A percentile compares a stretch with the other conserved stretches of the same genome.
Conservation (phyloP, 2,888 invertebrate species). For the Drosophila anomalata region DNA sequence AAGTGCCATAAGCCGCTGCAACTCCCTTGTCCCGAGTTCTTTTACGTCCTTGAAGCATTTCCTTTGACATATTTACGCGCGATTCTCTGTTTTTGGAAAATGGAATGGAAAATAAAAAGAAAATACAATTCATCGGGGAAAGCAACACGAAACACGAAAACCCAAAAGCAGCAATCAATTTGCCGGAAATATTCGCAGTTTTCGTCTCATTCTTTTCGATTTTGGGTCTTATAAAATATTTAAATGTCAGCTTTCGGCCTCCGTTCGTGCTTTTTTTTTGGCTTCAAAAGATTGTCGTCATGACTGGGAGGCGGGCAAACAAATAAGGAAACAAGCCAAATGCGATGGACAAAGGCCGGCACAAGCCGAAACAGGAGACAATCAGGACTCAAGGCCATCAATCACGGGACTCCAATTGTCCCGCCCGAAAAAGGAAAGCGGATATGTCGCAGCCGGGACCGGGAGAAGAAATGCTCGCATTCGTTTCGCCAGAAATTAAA, state of each 20-base stretch:
- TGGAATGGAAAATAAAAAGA: neutral
- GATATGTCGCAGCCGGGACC: neutral
- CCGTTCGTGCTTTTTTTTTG: neutral
- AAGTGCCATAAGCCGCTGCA: conserved; percentile 34
- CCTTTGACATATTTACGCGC: conserved; percentile 37
- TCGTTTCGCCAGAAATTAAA: neutral
- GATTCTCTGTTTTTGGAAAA: conserved; percentile 15
- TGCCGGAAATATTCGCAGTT: neutral
- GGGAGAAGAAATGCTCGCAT: neutral
- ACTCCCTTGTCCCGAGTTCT: neutral
- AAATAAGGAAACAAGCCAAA: conserved; percentile 20
- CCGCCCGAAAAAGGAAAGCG: neutral
- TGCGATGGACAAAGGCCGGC: conserved; percentile 12
- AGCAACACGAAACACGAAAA: neutral
- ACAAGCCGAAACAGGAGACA: conserved; percentile 3
- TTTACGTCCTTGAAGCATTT: neutral
- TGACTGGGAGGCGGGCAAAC: conserved; percentile 23
- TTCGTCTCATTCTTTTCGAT: conserved; percentile 19
- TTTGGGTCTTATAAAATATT: conserved; percentile 38
- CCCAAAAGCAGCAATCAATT: conserved; percentile 9
- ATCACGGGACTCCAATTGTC: conserved; percentile 10
- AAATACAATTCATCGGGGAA: neutral
- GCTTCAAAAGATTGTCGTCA: conserved; percentile 58
- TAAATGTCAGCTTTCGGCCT: conserved; percentile 15
- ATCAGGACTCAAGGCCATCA: conserved; percentile 28